Base-by-base conservation (phyloP, 2,888 invertebrate species). In the Sesamia inferens region DNA sequence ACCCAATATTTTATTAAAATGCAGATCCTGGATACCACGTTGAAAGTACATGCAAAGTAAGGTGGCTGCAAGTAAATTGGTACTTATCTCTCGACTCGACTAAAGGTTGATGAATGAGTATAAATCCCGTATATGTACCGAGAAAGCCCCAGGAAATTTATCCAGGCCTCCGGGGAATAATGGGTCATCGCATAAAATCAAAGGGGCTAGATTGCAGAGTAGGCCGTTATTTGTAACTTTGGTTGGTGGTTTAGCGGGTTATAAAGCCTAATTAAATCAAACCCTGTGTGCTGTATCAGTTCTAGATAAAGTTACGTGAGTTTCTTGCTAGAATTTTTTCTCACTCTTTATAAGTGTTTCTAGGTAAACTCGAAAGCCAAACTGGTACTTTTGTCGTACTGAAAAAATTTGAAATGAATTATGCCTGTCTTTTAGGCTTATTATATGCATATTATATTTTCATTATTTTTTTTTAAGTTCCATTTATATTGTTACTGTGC, bases 151-250 rank as follows among this genome's bases (percentile, higher is more conserved):
- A 78, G 78, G 55, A 85, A 88, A 88, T 85, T 83, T 87, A 88
- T 81, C 83, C 82, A 79, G 80, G 79, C 80, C 86, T 77, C 77
- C 31, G 11, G 76, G 72, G 79, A 83, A 87, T 86, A 88, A 83
- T 82, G 85, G 88, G 81, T 85, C 81, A 87, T 83, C 74, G 79
- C 78, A 85, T 87, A 87, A 87, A 87, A 87, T 84, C 87, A 81
- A 82, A 87, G 79, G 75, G 79, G 76, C 80, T 85, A 77, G 79
- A 87, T 87, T 71, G 77, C 86, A 79, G 85, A 83, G 82, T 79
- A 78, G 79, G 68, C 68, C 84, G 71, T 86, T 86, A 85, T 80
- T 85, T 80, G 82, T 85, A 82, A 84, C 84, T 5, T 54, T 75
- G 71, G 63, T 61, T 71, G 76, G 61, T 70, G 64, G 58, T 69